Conservation (phyloP, 2,888 invertebrate species). For the Pantelozetes paolii region DNA sequence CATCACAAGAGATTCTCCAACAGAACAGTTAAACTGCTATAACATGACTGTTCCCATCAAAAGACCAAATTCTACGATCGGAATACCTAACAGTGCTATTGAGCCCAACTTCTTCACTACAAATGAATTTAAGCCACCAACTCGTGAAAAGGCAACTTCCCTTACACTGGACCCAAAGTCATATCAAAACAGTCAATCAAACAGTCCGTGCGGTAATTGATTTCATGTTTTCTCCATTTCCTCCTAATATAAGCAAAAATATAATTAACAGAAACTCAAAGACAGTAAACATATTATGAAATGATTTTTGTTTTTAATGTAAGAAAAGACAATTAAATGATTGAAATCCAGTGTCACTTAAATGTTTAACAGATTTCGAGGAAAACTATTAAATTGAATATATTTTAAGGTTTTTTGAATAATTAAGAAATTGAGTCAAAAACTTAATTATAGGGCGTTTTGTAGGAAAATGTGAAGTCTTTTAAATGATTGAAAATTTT, state of each 20-base stretch:
- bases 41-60: slow-evolving; percentile 25
- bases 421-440: no score
- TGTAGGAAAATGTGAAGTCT: no score
- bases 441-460: no score
- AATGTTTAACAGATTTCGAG: no score
- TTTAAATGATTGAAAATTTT: neutral
- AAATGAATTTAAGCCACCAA: slow-evolving; percentile 27
- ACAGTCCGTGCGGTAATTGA: slow-evolving; percentile 20
- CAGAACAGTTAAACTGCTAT: neutral
- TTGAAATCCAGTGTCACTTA: no score
- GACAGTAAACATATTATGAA: no score
- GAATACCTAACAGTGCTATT: slow-evolving; percentile 37
- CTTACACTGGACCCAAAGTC: slow-evolving; percentile 34
- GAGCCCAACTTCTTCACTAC: slow-evolving; percentile 24
- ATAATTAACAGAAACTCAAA: neutral
- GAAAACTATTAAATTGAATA: no score
- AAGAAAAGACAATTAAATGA: no score
- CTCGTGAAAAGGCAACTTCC: slow-evolving; percentile 41
- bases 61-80: slow-evolving; percentile 40
- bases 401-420: no score
- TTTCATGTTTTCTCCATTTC: neutral
- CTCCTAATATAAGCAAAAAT: neutral
- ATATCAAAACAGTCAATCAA: slow-evolving; percentile 27
- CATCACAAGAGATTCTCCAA: slow-evolving; percentile 22
- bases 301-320: no score